A percentile compares a stretch with the other conserved stretches of the same genome.
These are phyloP conservation scores for Sebastes umbrosus DNA, from an alignment of 2,797 vertebrate genomes.

Conservation along the genomic window DNA sequence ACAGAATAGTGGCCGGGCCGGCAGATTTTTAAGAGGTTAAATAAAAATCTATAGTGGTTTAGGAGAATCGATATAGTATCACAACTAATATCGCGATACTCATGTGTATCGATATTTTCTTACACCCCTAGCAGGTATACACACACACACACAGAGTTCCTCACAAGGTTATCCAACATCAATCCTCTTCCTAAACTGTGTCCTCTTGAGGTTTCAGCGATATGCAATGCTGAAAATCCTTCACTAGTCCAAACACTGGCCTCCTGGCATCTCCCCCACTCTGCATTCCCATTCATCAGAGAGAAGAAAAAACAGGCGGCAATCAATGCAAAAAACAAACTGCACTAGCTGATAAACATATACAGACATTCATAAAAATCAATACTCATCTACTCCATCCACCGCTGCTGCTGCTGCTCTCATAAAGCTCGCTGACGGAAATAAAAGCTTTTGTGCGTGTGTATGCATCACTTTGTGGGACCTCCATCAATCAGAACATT, in stretches of 20 bases:
- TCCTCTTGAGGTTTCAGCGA: not conserved
- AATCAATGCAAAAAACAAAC: slow-evolving; percentile 53
- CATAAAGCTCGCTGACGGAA: slow-evolving; percentile 9
- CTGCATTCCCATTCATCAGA: slow-evolving; percentile 32
- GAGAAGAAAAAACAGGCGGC: not conserved
- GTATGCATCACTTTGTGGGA: slow-evolving; percentile 11
- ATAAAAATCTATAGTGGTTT: too few relatives aligned
- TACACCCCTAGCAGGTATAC: not conserved
- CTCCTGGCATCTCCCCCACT: slow-evolving; percentile 2
- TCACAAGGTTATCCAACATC: not conserved
- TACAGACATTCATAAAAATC: slow-evolving; percentile 56
- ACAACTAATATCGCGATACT: too few relatives aligned
- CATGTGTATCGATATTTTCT: too few relatives aligned
- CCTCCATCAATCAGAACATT: slow-evolving; percentile 19
- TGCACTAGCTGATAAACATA: slow-evolving; percentile 52
- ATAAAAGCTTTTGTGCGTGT: slow-evolving; percentile 10
- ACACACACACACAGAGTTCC: not conserved
- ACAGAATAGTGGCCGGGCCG: too few relatives aligned
- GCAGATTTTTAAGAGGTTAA: too few relatives aligned
- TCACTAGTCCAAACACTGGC: not conserved
- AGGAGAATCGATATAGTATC: too few relatives aligned
- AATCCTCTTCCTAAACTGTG: not conserved
- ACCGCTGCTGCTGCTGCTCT: slow-evolving; percentile 2
- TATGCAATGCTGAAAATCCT: not conserved
- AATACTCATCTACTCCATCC: slow-evolving; percentile 49